Base-by-base conservation (phyloP, 2,797 vertebrate genomes). In the Ctenopoma multispine region DNA sequence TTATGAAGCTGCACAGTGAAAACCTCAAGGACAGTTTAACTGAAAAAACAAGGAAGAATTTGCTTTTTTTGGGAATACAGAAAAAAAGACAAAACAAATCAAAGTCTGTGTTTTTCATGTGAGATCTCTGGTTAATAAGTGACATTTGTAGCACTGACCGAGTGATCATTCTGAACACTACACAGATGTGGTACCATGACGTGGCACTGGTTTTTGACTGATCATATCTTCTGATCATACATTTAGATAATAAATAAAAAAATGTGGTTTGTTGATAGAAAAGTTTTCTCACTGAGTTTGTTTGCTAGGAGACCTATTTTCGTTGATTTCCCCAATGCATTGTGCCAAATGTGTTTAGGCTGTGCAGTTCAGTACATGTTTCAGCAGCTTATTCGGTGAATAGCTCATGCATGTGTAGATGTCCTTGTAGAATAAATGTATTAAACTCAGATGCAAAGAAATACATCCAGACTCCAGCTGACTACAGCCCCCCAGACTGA, bases 81-180 rank as follows among this genome's bases (percentile, higher is more conserved):
- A 12, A 5, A n/a, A 3, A 46, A n/a, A 59, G 21, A 63, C 57
- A 83, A 84, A 78, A 63, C 57, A 84, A 84, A 81, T 73, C 86
- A 89, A 87, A 87, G 85, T 85, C 81, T 85, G 46, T 36, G 6
- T 40, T 57, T 67, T 58, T 43, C 17, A 50, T 63, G n/a, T 20
- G 51, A 62, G 2, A 51, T 54, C 27, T 54, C 13, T 67, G 61
- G 86, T 89, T 83, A 89, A 89, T 90, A 8, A 80, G 55, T 88
- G 46, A 86, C 77, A 47, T 44, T 8, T 29, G 47, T 8, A 50
- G 59, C 36, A 6, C 4, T 0, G 34, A 57, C 36, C 14, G 27
- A 62, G 29, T n/a, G 0, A 59, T 43, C 48, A 13, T 17, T 31
- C 4, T 46, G 47, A 50, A 55, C 1, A 6, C 12, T 20, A 38